phyloP scores from a whole-genome alignment of 1,140 invertebrate species.

The Scaptomyza pallida region DNA sequence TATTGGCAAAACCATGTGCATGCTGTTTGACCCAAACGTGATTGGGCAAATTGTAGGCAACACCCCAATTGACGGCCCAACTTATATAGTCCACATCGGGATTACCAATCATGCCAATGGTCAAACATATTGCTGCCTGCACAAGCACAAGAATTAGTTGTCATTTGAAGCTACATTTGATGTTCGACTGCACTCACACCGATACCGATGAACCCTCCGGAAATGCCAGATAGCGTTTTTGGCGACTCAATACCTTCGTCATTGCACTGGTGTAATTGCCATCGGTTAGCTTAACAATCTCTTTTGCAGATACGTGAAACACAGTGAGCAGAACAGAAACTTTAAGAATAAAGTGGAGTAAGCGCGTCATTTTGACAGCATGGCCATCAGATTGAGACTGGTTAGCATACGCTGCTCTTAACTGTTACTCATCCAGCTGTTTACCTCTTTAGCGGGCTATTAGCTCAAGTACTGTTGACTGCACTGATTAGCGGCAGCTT shows the following conservation, averaged over 20 bases:
- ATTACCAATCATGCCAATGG: slow-evolving; percentile 80
- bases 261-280: slow-evolving; percentile 40
- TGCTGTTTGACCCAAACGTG: slow-evolving; percentile 87
- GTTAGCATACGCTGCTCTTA: not conserved
- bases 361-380: slow-evolving; percentile 41
- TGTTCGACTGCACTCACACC: slow-evolving; percentile 62
- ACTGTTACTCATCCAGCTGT: not conserved
- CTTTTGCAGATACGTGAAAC: not conserved
- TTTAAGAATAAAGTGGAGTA: slow-evolving; percentile 3
- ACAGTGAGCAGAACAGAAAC: slow-evolving; percentile 13
- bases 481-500: slow-evolving; percentile 58
- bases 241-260: slow-evolving; percentile 61
- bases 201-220: slow-evolving; percentile 83
- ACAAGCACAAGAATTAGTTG: not conserved
- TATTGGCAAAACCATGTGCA: slow-evolving; percentile 75
- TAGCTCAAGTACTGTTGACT: slow-evolving; percentile 56
- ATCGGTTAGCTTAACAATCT: not conserved
- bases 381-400: slow-evolving; percentile 50
- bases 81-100: slow-evolving; percentile 75
- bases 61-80: slow-evolving; percentile 88
- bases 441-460: slow-evolving; percentile 36
- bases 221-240: slow-evolving; percentile 81
- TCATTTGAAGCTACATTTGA: not conserved
- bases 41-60: slow-evolving; percentile 90
- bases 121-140: slow-evolving; percentile 78